Evolutionary conservation across 2,888 invertebrate species (phyloP).

Genomic region (Arge pagana): DNA sequence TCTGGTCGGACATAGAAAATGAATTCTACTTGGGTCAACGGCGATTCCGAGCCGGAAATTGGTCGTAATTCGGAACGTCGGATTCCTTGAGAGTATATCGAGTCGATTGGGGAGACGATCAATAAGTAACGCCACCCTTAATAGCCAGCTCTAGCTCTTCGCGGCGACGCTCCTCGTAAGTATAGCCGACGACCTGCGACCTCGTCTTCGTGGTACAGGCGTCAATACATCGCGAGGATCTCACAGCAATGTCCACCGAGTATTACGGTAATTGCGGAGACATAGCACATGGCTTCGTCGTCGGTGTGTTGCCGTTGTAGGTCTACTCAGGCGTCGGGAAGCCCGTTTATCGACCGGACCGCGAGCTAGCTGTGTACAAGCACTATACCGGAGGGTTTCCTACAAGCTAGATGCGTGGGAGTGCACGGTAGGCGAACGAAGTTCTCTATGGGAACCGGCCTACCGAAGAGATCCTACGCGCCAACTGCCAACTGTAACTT

Average conservation of each 20-base stretch:
- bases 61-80: neutral
- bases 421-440: conserved; percentile 35
- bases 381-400: conserved; percentile 39
- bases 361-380: conserved; percentile 41
- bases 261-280: conserved; percentile 44
- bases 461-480: conserved; percentile 31
- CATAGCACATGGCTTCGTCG: conserved; percentile 23
- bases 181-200: conserved; percentile 23
- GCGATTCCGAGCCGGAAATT: no score
- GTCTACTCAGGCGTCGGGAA: conserved; percentile 4
- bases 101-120: no score
- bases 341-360: conserved; percentile 22
- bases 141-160: conserved; percentile 24
- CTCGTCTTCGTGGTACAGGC: conserved; percentile 18
- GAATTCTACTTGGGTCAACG: no score
- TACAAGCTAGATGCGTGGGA: conserved; percentile 51
- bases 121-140: conserved; percentile 24
- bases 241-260: conserved; percentile 44
- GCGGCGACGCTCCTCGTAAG: conserved; percentile 23
- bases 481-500: conserved; percentile 32
- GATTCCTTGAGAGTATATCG: no score
- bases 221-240: conserved; percentile 27
- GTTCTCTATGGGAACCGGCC: conserved; percentile 36
- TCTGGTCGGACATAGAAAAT: no score
- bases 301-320: conserved; percentile 11